These are phyloP conservation scores for Lycophotia porphyrea DNA, from an alignment of 2,888 invertebrate genomes.

Conservation along the genomic window DNA sequence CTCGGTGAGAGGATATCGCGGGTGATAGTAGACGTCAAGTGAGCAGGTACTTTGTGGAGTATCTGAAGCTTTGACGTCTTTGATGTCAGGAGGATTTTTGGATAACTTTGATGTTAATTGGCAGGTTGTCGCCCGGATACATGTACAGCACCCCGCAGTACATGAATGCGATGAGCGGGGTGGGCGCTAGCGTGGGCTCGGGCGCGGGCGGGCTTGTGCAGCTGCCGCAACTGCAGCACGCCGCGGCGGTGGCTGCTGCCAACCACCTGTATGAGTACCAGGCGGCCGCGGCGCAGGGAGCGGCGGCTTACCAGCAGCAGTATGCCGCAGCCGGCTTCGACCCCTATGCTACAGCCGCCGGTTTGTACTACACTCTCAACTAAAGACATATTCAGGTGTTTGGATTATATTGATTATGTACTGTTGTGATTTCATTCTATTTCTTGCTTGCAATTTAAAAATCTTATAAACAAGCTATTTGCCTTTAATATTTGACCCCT, in stretches of 20 bases:
- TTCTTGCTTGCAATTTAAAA: slow-evolving; percentile 30
- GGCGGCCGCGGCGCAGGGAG: slow-evolving; percentile 93
- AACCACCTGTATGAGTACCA: slow-evolving; percentile 96
- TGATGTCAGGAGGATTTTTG: slow-evolving; percentile 36
- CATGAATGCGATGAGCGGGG: slow-evolving; percentile 93
- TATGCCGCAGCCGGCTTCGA: slow-evolving; percentile 94
- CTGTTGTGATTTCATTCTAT: slow-evolving; percentile 1
- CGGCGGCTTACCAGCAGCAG: slow-evolving; percentile 93
- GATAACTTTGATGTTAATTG: slow-evolving; percentile 65
- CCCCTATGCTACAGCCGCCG: slow-evolving; percentile 93
- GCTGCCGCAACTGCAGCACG: slow-evolving; percentile 93
- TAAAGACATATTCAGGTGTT: slow-evolving; percentile 44
- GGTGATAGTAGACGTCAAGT: slow-evolving; percentile 67
- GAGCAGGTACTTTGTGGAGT: slow-evolving; percentile 58
- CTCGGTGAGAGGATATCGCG: slow-evolving; percentile 74
- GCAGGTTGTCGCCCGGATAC: slow-evolving; percentile 91
- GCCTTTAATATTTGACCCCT: background rate
- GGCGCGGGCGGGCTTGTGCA: slow-evolving; percentile 93
- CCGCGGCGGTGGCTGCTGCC: slow-evolving; percentile 95
- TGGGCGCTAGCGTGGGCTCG: slow-evolving; percentile 86
- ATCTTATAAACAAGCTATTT: background rate
- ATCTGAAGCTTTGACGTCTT: slow-evolving; percentile 60
- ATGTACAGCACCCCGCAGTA: slow-evolving; percentile 94
- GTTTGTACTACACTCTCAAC: slow-evolving; percentile 80
- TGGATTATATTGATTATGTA: slow-evolving; percentile 44